Conservation (phyloP, 2,113 vertebrate genomes). For the Ceyx cyanopectus region DNA sequence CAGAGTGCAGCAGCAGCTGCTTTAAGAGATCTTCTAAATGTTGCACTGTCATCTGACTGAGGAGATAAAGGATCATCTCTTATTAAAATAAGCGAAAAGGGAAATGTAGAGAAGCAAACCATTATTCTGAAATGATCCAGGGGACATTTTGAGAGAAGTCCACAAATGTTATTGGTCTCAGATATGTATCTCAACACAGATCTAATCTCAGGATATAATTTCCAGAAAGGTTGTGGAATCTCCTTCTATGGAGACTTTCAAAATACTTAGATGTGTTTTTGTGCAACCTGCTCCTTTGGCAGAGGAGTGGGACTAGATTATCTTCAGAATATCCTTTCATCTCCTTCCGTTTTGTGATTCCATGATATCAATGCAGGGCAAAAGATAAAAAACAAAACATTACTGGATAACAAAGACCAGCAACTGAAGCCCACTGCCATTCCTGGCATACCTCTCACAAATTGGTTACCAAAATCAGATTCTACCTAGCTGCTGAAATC, state of each 20-base stretch:
- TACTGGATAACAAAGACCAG: not conserved
- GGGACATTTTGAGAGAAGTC: not conserved
- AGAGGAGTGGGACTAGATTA: no score
- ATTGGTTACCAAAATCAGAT: not conserved
- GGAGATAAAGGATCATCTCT: not conserved
- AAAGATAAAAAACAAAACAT: not conserved
- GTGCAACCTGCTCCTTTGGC: no score
- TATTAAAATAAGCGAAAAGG: not conserved
- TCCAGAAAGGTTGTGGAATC: no score
- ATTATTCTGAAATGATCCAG: not conserved
- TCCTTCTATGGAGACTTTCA: no score
- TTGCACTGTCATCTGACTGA: not conserved
- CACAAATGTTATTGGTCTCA: not conserved
- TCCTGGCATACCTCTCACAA: not conserved
- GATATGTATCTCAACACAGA: not conserved
- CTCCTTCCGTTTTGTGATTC: no score
- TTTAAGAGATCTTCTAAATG: not conserved
- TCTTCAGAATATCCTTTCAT: no score
- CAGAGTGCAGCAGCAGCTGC: not conserved
- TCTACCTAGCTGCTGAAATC: not conserved
- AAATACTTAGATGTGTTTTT: no score
- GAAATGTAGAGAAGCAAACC: not conserved
- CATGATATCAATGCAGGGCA: not conserved
- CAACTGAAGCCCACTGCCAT: not conserved
- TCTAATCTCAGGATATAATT: not conserved